Evolutionary conservation across 2,113 vertebrate species (phyloP).

Genomic region (Corythornis cristatus): DNA sequence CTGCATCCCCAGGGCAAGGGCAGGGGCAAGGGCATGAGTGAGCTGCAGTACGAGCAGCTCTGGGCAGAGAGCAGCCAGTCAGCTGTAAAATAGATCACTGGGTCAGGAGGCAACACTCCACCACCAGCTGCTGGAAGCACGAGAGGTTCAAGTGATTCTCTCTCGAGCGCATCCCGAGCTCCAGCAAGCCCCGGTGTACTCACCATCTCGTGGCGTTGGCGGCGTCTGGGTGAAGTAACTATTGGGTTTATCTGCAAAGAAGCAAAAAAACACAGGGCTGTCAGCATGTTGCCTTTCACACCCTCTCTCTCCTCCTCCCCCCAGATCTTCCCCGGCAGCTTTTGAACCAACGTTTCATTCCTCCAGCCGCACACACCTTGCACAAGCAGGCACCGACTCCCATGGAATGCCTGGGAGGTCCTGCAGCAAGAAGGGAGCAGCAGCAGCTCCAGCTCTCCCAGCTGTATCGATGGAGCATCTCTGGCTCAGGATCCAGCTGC

Average conservation of each 20-base stretch:
- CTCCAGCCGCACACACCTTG: neutral
- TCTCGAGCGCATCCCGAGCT: neutral
- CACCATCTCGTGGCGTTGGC: slow-evolving; percentile 85
- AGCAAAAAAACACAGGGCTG: neutral
- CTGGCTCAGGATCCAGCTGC: neutral
- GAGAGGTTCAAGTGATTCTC: neutral
- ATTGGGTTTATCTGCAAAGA: slow-evolving; percentile 90
- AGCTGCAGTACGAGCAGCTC: neutral
- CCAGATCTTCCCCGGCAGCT: neutral
- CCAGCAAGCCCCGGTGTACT: slow-evolving; percentile 66
- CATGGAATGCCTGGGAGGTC: neutral
- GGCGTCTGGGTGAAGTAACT: slow-evolving; percentile 83
- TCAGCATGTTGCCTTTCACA: neutral
- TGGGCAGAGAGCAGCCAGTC: neutral
- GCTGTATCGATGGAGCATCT: neutral
- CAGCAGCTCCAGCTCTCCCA: neutral
- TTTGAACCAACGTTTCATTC: neutral
- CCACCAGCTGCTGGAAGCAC: neutral
- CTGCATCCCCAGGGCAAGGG: neutral
- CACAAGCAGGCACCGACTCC: rapidly evolving
- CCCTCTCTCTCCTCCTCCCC: neutral
- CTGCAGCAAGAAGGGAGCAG: neutral
- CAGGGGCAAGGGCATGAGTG: neutral
- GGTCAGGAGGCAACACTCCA: neutral
- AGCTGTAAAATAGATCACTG: neutral